These are phyloP conservation scores for Rhea americana DNA, from an alignment of 2,113 vertebrate species.

Conservation along the genomic window DNA sequence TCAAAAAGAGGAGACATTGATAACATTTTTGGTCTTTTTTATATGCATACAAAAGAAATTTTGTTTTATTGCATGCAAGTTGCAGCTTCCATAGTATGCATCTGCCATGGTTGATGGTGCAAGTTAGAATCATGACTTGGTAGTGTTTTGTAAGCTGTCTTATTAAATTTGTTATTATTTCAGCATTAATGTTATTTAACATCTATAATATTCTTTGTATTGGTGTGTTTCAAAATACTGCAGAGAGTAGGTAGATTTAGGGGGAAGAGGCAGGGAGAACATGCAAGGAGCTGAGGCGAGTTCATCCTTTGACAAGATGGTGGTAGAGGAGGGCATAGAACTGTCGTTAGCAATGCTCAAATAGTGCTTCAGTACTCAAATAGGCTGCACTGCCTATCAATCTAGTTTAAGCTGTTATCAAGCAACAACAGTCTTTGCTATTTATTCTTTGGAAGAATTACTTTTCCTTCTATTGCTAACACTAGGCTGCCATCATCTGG, in stretches of 20 bases:
- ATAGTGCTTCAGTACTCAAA: neutral
- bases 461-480: neutral
- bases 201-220: neutral
- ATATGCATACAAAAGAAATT: neutral
- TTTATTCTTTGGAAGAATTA: neutral
- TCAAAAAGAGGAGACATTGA: neutral
- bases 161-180: neutral
- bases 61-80: neutral
- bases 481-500: slow-evolving; percentile 72
- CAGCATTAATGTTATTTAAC: neutral
- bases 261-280: neutral
- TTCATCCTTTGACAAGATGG: neutral
- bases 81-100: neutral
- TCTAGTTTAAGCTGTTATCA: neutral
- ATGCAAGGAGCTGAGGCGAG: neutral
- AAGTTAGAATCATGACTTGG: neutral
- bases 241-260: neutral
- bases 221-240: neutral
- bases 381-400: neutral
- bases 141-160: neutral
- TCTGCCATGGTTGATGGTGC: neutral
- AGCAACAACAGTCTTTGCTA: neutral
- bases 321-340: neutral
- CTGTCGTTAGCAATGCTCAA: neutral
- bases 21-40: neutral